These are phyloP conservation scores for Paragorgia papillata DNA, from an alignment of 92 coral and sea anemone genomes.

Conservation along the genomic window DNA sequence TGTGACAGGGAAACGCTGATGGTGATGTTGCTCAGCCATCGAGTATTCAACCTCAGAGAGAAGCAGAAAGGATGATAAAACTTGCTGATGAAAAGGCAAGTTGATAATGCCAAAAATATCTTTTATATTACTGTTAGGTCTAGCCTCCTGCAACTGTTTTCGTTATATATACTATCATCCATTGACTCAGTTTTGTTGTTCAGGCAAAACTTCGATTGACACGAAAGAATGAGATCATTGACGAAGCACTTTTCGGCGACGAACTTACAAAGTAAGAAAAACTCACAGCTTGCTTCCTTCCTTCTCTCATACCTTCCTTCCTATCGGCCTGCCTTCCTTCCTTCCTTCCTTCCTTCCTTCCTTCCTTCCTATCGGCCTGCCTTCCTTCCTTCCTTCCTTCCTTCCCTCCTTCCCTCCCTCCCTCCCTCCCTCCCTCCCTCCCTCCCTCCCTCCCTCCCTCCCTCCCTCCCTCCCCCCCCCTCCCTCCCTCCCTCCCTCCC, in stretches of 20 bases:
- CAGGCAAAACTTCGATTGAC: conserved; percentile 87
- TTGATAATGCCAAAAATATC: too few species aligned
- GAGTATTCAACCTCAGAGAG: conserved; percentile 72
- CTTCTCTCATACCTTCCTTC: neutral
- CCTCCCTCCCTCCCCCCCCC: too few species aligned
- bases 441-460: too few species aligned
- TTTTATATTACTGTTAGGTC: too few species aligned
- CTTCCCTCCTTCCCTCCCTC: too few species aligned
- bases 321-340: neutral
- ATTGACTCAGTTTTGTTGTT: too few species aligned
- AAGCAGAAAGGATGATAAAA: conserved; percentile 69
- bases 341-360: neutral
- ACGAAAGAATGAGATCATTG: conserved; percentile 86
- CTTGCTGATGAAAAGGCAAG: conserved; percentile 81
- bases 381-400: too few species aligned
- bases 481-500: too few species aligned
- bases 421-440: too few species aligned
- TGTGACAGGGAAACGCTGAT: neutral
- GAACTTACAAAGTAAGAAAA: conserved; percentile 78
- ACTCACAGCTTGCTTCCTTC: neutral
- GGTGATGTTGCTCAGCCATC: conserved; percentile 51
- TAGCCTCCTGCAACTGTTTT: too few species aligned
- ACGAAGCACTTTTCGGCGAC: conserved; percentile 86
- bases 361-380: neutral
- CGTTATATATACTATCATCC: too few species aligned